Base-by-base conservation (phyloP, 2,888 invertebrate genomes). In the Euplexia lucipara region DNA sequence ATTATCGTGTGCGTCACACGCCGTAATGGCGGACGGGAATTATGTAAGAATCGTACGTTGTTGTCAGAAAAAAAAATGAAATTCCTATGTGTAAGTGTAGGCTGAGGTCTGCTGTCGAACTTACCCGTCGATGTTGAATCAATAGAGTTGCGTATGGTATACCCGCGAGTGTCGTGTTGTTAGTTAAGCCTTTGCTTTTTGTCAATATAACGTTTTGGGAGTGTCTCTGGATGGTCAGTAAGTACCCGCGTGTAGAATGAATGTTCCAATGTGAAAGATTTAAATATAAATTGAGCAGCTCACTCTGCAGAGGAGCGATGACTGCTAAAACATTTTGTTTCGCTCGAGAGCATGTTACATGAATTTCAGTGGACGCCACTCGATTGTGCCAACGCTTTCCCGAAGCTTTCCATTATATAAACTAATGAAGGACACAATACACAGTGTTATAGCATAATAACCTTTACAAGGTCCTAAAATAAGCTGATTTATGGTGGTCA, bases 1-100 rank as follows among this genome's bases (percentile, higher is more conserved):
- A 88, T 75, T 86, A 83, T 93, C 87, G 89, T 90, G 85, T 90
- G 92, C 83, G 79, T 82, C 83, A 79, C 82, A 83, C 77, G 84
- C 81, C 81, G 84, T 83, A 89, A 92, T 92, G 93, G 92, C 93
- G 88, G 92, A 84, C 87, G 86, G 85, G 84, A 92, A 91, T 94
- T 94, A 94, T 94, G 93, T 94, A 94, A 94, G 92, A 92, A 85
- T 87, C 88, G 86, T 85, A 84, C 88, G 89, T 91, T 92, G 91
- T 92, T 93, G 90, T 92, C 90, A 84, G 86, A 83, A 77, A 78
- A 79, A 79, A 83, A 80, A 82, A 69, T 52, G 79, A 83, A 79
- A 79, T 81, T 75, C 59, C 69, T 54, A 69, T 73, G 75, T 79
- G 82, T 75, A 75, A 71, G 75, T 79, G 71, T 75, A 77, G 76